Evolutionary conservation across 2,113 vertebrate species (phyloP).

Genomic region (Acrocephalus kingi): DNA sequence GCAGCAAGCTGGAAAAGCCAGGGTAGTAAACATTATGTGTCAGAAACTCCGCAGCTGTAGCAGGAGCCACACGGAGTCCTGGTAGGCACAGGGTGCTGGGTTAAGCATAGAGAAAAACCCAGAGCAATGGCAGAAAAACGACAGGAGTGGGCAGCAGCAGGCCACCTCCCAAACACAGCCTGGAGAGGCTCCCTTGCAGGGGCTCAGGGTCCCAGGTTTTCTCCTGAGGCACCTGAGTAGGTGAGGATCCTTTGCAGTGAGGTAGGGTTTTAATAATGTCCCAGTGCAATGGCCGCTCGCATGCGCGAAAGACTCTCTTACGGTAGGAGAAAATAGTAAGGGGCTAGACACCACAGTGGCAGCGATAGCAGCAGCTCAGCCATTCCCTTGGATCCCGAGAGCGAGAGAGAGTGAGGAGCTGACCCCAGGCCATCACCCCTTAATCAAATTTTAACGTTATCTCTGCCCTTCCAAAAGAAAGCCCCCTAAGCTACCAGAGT

Average conservation of each 20-base stretch:
- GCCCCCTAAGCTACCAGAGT: background rate
- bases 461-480: background rate
- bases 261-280: background rate
- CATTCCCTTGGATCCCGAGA: fast-evolving
- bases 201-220: background rate
- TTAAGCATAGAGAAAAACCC: background rate
- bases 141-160: background rate
- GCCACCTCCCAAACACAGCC: fast-evolving
- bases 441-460: background rate
- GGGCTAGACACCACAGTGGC: background rate
- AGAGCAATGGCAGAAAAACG: background rate
- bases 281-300: too few species aligned
- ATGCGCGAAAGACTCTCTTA: background rate
- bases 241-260: background rate
- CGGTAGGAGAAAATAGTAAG: background rate
- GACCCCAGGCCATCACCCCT: background rate
- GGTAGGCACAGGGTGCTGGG: background rate
- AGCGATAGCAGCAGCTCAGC: background rate
- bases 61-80: background rate
- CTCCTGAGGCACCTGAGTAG: background rate
- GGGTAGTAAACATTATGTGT: background rate
- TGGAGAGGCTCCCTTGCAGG: background rate
- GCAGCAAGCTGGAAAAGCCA: background rate
- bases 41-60: background rate
- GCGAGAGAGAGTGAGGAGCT: background rate